Percentiles rank a stretch among this genome's conserved stretches.
phyloP scores from a whole-genome alignment of 2,113 vertebrate species.

The Capra hircus region DNA sequence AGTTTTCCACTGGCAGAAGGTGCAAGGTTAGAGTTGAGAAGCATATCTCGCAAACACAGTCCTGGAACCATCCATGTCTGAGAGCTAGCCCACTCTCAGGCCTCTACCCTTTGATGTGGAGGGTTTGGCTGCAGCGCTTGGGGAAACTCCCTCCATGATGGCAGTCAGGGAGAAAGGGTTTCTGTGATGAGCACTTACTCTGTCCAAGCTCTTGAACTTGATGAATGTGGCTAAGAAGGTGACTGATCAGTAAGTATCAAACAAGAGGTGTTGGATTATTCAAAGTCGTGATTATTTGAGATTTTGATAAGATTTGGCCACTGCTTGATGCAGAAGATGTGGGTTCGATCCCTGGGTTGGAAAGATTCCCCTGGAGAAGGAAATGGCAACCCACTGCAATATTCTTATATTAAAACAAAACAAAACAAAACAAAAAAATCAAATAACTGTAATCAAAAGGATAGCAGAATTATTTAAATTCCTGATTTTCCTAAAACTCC shows the following conservation, averaged over 20 bases:
- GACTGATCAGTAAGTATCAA: not conserved
- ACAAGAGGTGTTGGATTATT: not conserved
- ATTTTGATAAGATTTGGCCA: not conserved
- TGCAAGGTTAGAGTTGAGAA: not conserved
- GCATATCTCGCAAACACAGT: not conserved
- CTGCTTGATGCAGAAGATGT: not conserved
- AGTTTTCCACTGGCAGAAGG: not conserved
- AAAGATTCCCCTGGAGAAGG: not conserved
- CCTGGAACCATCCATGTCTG: fast-evolving
- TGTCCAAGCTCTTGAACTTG: not conserved
- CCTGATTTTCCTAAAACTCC: not conserved
- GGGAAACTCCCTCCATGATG: not conserved
- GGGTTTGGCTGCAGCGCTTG: no score
- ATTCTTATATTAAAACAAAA: not conserved
- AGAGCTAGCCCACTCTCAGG: fast-evolving
- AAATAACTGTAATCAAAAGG: not conserved
- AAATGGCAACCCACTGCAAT: not conserved
- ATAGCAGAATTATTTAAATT: not conserved
- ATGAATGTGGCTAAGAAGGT: not conserved
- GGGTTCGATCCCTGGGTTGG: not conserved
- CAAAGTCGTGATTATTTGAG: not conserved
- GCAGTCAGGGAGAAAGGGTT: not conserved
- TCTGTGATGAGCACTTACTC: not conserved
- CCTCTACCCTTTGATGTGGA: no score
- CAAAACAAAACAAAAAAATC: not conserved